Percentiles rank a stretch among this genome's conserved stretches.
Conservation (phyloP, 2,888 invertebrate species). For the Xestobium rufovillosum region DNA sequence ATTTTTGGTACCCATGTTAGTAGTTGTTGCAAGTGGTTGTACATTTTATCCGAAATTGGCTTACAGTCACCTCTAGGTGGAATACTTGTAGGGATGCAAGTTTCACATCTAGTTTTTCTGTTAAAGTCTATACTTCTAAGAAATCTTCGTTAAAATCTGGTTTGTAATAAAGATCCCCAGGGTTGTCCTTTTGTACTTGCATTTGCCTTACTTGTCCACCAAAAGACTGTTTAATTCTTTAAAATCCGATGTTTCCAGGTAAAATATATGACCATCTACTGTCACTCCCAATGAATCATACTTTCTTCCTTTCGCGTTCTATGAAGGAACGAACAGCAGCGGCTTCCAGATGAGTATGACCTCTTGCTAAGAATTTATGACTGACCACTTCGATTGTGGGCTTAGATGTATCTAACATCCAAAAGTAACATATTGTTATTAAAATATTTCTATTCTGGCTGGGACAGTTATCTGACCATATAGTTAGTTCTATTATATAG, state of each 20-base stretch:
- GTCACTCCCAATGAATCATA: conserved; percentile 18
- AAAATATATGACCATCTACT: conserved; percentile 13
- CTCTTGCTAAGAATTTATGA: conserved; percentile 16
- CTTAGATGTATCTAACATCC: conserved; percentile 3
- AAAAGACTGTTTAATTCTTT: conserved; percentile 12
- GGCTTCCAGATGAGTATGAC: conserved; percentile 16
- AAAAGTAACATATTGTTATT: neutral
- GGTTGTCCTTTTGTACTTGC: too few species aligned
- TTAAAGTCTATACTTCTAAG: conserved; percentile 3
- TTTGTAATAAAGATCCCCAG: too few species aligned
- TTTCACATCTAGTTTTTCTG: neutral
- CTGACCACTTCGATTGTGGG: conserved; percentile 9
- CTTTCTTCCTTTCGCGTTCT: conserved; percentile 13
- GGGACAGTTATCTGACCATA: conserved; percentile 3
- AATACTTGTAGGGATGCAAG: neutral
- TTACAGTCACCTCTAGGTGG: neutral
- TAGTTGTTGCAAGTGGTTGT: conserved; percentile 2
- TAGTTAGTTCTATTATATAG: neutral
- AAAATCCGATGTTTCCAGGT: conserved; percentile 13
- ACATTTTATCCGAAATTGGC: conserved; percentile 1
- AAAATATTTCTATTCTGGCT: neutral
- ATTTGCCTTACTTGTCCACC: conserved; percentile 9
- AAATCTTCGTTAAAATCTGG: too few species aligned
- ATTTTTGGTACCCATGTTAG: conserved; percentile 4
- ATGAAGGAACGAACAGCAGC: conserved; percentile 11